Percentiles rank a stretch among this genome's conserved stretches.
phyloP scores from a whole-genome alignment of 2,113 vertebrate genomes.

The Ginglymostoma cirratum region DNA sequence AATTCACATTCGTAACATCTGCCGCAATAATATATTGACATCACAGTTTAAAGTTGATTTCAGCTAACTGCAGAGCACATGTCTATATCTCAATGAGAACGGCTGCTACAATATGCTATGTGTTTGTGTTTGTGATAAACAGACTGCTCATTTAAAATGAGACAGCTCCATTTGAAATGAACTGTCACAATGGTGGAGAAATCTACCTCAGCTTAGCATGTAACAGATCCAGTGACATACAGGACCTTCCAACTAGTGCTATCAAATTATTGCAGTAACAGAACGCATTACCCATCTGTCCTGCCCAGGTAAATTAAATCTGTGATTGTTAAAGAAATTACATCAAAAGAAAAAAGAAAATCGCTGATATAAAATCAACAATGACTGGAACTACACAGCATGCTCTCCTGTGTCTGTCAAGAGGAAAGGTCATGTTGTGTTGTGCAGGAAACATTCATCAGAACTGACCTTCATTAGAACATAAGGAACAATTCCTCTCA shows the following conservation, averaged over 20 bases:
- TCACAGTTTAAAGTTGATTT: not conserved
- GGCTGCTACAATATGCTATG: not conserved
- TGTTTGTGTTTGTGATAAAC: slow-evolving; percentile 20
- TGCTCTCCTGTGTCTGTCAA: not conserved
- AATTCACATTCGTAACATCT: not conserved
- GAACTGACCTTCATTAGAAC: not conserved
- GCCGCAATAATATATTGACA: not conserved
- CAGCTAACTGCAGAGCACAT: not conserved
- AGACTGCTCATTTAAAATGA: not conserved
- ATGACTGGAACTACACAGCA: not conserved
- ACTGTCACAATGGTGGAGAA: slow-evolving; percentile 4
- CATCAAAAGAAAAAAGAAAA: not conserved
- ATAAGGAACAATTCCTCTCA: not conserved
- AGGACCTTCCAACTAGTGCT: not conserved
- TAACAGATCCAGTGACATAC: not conserved
- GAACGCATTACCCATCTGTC: not conserved
- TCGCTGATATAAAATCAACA: not conserved
- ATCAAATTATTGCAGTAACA: not conserved
- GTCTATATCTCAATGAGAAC: not conserved
- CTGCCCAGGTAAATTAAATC: not conserved
- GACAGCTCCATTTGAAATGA: not conserved
- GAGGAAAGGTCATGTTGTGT: not conserved
- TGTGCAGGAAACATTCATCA: not conserved
- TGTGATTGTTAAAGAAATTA: not conserved
- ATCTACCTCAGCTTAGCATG: not conserved